Evolutionary conservation across 1,140 invertebrate species (phyloP).

Genomic region (Drosophila fuyamai): DNA sequence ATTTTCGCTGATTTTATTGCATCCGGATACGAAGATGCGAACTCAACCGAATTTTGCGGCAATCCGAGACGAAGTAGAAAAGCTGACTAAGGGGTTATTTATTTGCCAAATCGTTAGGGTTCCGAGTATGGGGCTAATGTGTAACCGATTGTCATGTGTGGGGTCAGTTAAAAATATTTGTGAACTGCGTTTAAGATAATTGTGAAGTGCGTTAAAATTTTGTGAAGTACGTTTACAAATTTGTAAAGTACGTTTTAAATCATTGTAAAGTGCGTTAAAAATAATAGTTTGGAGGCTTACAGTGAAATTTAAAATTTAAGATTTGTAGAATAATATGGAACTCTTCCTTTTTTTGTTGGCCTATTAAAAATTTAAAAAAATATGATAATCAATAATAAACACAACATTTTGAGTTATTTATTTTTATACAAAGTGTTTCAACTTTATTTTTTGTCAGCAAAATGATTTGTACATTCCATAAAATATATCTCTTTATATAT

Average conservation of each 20-base stretch:
- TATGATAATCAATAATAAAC: no score
- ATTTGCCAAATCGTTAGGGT: slow-evolving; percentile 10
- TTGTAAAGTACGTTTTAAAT: slow-evolving; percentile 7
- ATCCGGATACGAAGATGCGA: slow-evolving; percentile 42
- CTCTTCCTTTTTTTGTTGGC: no score
- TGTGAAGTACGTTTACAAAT: not conserved
- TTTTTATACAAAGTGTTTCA: no score
- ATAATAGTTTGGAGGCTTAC: not conserved
- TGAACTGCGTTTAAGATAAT: slow-evolving; percentile 2
- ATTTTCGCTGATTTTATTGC: slow-evolving; percentile 61
- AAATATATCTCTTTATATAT: slow-evolving; percentile 8
- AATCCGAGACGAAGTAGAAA: slow-evolving; percentile 4
- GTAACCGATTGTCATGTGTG: not conserved
- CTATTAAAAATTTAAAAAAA: no score
- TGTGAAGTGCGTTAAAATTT: not conserved
- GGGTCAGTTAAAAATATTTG: slow-evolving; percentile 14
- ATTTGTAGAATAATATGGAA: not conserved
- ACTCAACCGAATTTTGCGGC: slow-evolving; percentile 25
- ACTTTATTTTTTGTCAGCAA: not conserved
- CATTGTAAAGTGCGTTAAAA: slow-evolving; percentile 3
- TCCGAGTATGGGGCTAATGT: slow-evolving; percentile 24
- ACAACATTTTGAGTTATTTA: no score
- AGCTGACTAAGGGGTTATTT: slow-evolving; percentile 13
- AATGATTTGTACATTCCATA: slow-evolving; percentile 22
- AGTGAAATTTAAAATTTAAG: not conserved